These are phyloP conservation scores for Callospermophilus lateralis DNA, from an alignment of 2,113 vertebrate genomes.

Conservation along the genomic window DNA sequence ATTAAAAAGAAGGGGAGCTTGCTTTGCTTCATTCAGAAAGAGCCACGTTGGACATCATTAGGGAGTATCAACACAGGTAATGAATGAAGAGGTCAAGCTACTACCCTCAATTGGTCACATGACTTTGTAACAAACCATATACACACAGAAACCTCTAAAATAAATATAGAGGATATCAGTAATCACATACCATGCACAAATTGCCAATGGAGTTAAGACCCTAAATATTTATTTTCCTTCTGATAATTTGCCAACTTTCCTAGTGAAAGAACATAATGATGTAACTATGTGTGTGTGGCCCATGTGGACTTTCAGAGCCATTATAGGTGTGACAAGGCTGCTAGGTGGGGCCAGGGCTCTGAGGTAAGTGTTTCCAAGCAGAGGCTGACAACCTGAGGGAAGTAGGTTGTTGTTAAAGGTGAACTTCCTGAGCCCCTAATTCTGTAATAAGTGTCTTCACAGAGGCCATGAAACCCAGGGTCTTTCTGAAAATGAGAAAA, in stretches of 20 bases:
- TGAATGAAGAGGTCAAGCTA: not conserved
- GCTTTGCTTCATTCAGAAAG: not conserved
- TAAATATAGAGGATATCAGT: not conserved
- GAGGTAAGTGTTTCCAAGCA: not conserved
- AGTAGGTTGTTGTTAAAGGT: not conserved
- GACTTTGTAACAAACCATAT: not conserved
- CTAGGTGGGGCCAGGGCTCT: not conserved
- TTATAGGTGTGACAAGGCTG: not conserved
- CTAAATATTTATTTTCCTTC: constrained; percentile 11
- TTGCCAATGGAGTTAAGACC: not conserved
- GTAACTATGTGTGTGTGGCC: not conserved
- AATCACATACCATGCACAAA: not conserved
- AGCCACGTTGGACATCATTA: not conserved
- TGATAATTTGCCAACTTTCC: not conserved
- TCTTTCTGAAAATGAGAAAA: not conserved
- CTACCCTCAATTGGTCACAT: not conserved
- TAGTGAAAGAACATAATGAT: not conserved
- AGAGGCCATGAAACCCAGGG: not conserved
- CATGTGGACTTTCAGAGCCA: not conserved
- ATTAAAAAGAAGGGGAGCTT: not conserved
- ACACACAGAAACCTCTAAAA: not conserved
- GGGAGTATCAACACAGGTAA: not conserved
- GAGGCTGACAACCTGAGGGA: not conserved
- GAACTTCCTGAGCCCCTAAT: not conserved
- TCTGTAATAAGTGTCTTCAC: not conserved